phyloP scores from a whole-genome alignment of 2,113 vertebrate genomes.

The Callopanchax toddi region DNA sequence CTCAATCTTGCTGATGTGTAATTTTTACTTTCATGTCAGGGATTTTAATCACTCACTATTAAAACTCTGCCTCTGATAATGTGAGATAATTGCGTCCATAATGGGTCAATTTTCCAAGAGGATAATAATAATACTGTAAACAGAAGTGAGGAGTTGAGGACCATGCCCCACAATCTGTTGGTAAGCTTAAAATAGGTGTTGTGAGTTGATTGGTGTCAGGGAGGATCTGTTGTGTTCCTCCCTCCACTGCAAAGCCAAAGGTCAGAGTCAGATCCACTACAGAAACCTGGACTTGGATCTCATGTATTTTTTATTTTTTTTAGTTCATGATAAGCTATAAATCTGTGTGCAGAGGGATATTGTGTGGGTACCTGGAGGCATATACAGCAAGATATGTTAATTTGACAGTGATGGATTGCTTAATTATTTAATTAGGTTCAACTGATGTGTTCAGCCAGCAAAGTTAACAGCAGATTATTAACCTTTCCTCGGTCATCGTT shows the following conservation, averaged over 20 bases:
- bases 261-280: constrained; percentile 45
- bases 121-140: neutral
- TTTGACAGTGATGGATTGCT: constrained; percentile 57
- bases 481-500: constrained; percentile 23
- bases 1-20: neutral
- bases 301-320: neutral
- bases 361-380: neutral
- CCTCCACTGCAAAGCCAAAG: constrained; percentile 34
- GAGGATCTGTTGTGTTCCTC: constrained; percentile 20
- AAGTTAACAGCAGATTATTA: constrained; percentile 37
- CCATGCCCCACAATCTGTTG: neutral
- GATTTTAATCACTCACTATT: constrained; percentile 39
- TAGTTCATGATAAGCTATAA: neutral
- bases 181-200: neutral
- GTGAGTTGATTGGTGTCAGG: constrained; percentile 26
- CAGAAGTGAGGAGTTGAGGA: neutral
- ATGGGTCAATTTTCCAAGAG: neutral
- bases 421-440: constrained; percentile 53
- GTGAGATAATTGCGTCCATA: constrained; percentile 25
- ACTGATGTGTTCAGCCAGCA: constrained; percentile 28
- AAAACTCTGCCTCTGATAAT: constrained; percentile 23
- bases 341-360: neutral
- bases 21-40: constrained; percentile 7
- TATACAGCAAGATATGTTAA: constrained; percentile 4
- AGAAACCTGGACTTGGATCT: constrained; percentile 15